Percentiles rank a stretch among this genome's conserved stretches.
Evolutionary conservation across 2,888 invertebrate species (phyloP).

Genomic region (Drosophila borborema): DNA sequence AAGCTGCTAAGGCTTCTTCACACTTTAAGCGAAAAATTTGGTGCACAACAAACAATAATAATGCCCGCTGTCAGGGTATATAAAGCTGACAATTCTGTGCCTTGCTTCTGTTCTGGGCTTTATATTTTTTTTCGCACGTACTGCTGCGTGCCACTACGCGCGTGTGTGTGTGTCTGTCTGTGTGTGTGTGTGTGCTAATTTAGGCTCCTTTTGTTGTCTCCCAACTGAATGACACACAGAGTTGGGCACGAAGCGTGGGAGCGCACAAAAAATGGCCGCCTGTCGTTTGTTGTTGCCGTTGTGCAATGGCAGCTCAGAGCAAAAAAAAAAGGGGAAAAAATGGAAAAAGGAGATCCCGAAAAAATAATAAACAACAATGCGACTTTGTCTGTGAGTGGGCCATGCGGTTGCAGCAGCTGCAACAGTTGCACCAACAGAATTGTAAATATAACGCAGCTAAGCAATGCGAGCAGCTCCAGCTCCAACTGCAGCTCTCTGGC

Average conservation of each 20-base stretch:
- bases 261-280: slow-evolving; percentile 52
- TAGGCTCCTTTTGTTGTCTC: slow-evolving; percentile 66
- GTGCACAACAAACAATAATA: too few species aligned
- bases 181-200: slow-evolving; percentile 66
- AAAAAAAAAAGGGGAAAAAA: slow-evolving; percentile 15
- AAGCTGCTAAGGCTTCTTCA: too few species aligned
- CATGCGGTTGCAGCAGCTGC: slow-evolving; percentile 54
- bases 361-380: slow-evolving; percentile 56
- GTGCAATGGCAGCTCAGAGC: slow-evolving; percentile 39
- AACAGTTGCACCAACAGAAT: slow-evolving; percentile 48
- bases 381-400: slow-evolving; percentile 50
- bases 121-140: slow-evolving; percentile 59
- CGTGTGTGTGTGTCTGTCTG: slow-evolving; percentile 24
- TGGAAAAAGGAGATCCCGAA: slow-evolving; percentile 5
- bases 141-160: slow-evolving; percentile 16
- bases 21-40: not conserved
- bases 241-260: slow-evolving; percentile 28
- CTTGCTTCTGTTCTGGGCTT: slow-evolving; percentile 23
- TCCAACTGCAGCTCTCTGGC: not conserved
- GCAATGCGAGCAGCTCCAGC: slow-evolving; percentile 30
- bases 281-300: slow-evolving; percentile 53
- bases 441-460: slow-evolving; percentile 43
- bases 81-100: slow-evolving; percentile 51
- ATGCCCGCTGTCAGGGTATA: slow-evolving; percentile 5
- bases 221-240: slow-evolving; percentile 52